Percentiles rank a stretch among this genome's conserved stretches.
Evolutionary conservation across 2,113 vertebrate species (phyloP).

Genomic region (Sinocyclocheilus maitianheensis): DNA sequence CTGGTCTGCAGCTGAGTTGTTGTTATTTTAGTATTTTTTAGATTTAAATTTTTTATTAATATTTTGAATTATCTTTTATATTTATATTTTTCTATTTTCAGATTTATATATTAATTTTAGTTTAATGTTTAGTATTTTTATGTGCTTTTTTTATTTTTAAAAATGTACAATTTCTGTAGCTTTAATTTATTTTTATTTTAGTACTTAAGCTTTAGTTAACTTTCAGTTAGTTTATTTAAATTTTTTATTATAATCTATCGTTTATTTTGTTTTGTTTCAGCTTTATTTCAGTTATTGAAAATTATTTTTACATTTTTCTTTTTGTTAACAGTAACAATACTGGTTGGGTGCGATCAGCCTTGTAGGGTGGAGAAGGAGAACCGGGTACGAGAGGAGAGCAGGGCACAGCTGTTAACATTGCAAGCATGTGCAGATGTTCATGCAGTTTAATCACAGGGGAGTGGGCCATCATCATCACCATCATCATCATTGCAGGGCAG

Average conservation of each 20-base stretch:
- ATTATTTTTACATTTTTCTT: neutral
- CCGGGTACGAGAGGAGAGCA: constrained; percentile 41
- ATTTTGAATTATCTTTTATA: neutral
- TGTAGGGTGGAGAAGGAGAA: constrained; percentile 27
- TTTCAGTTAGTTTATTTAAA: neutral
- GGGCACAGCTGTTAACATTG: constrained; percentile 48
- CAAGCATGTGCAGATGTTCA: constrained; percentile 2
- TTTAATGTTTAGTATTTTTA: neutral
- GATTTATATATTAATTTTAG: neutral
- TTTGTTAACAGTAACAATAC: neutral
- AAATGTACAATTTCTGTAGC: too few relatives aligned
- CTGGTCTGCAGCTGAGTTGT: too few relatives aligned
- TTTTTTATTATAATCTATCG: neutral
- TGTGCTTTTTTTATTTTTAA: neutral
- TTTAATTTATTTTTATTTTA: too few relatives aligned
- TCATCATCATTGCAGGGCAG: constrained; percentile 7
- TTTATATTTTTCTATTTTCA: neutral
- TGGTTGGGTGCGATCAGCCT: constrained; percentile 37
- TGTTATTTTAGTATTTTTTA: neutral
- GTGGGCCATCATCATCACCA: constrained; percentile 43
- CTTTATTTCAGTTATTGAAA: neutral
- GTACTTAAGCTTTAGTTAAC: neutral
- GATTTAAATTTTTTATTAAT: neutral
- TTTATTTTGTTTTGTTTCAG: neutral
- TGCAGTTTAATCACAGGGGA: constrained; percentile 8